phyloP scores from a whole-genome alignment of 2,888 invertebrate species.

The Athalia circularis region DNA sequence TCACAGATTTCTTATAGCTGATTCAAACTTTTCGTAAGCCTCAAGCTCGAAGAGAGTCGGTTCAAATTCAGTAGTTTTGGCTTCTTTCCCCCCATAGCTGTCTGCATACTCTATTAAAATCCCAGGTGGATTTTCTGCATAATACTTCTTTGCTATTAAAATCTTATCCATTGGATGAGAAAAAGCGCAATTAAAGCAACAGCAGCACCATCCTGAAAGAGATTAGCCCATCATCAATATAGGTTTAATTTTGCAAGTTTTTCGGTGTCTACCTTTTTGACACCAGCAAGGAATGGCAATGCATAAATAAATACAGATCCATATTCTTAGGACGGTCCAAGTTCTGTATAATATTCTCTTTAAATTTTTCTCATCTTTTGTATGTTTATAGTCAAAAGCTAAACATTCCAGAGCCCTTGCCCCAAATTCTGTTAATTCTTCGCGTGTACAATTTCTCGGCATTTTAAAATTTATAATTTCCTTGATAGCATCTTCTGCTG shows the following conservation, averaged over 20 bases:
- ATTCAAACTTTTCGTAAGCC: slow-evolving; percentile 77
- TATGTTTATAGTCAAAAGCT: slow-evolving; percentile 67
- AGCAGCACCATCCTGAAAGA: slow-evolving; percentile 67
- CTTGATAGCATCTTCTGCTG: slow-evolving; percentile 66
- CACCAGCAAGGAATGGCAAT: slow-evolving; percentile 76
- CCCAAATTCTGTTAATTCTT: slow-evolving; percentile 74
- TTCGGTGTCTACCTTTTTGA: slow-evolving; percentile 70
- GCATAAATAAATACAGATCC: slow-evolving; percentile 73
- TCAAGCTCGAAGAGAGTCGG: slow-evolving; percentile 78
- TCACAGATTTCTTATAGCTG: slow-evolving; percentile 76
- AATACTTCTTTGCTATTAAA: slow-evolving; percentile 76
- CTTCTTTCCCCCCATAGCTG: slow-evolving; percentile 61
- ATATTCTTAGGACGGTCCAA: slow-evolving; percentile 70
- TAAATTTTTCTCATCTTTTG: slow-evolving; percentile 57
- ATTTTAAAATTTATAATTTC: slow-evolving; percentile 68
- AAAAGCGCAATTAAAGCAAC: slow-evolving; percentile 76
- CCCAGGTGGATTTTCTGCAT: slow-evolving; percentile 78
- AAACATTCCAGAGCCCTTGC: slow-evolving; percentile 72
- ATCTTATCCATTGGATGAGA: slow-evolving; percentile 78
- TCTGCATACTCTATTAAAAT: slow-evolving; percentile 66
- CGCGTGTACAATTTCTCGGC: slow-evolving; percentile 74
- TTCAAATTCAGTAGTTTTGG: slow-evolving; percentile 72
- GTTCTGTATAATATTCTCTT: slow-evolving; percentile 62
- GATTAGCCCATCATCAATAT: background rate
- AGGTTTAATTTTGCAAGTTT: background rate